These are phyloP conservation scores for Theonella swinhoei DNA, from an alignment of 37 sponge, comb jelly and placozoan genomes.

Conservation along the genomic window DNA sequence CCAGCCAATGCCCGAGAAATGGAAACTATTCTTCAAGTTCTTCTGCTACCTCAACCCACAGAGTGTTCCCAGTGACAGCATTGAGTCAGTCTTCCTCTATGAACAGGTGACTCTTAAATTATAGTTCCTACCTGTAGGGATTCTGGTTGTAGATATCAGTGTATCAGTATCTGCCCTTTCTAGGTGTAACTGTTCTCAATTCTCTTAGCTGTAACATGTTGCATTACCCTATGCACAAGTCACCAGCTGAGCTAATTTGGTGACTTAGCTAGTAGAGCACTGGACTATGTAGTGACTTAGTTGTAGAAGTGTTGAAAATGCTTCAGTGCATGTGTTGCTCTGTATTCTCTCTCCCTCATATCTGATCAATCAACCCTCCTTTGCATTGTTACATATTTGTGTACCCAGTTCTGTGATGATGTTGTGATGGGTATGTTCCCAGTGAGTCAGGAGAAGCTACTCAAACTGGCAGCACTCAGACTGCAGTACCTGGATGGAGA, in stretches of 20 bases:
- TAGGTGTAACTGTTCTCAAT: too few species aligned
- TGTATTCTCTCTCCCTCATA: too few species aligned
- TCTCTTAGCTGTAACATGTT: too few species aligned
- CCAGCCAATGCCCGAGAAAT: conserved; percentile 30
- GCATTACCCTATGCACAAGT: too few species aligned
- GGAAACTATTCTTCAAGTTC: conserved; percentile 86
- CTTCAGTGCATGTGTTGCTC: too few species aligned
- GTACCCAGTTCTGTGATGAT: conserved; percentile 73
- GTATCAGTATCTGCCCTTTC: too few species aligned
- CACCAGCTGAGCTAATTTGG: too few species aligned
- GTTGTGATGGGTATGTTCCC: conserved; percentile 76
- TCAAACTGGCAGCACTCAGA: conserved; percentile 83
- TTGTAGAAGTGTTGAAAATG: neutral
- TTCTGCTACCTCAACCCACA: conserved; percentile 79
- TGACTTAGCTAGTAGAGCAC: too few species aligned
- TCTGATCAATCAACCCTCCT: too few species aligned
- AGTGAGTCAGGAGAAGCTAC: conserved; percentile 49
- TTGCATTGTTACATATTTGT: too few species aligned
- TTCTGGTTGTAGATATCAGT: neutral
- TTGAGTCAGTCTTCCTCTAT: conserved; percentile 85
- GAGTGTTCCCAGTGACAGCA: conserved; percentile 69
- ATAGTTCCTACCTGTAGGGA: neutral
- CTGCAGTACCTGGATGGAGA: conserved; percentile 86
- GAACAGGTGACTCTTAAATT: conserved; percentile 68
- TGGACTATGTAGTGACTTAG: too few species aligned